Conservation (phyloP, 1,140 invertebrate species). For the Trichonephila clavata region DNA sequence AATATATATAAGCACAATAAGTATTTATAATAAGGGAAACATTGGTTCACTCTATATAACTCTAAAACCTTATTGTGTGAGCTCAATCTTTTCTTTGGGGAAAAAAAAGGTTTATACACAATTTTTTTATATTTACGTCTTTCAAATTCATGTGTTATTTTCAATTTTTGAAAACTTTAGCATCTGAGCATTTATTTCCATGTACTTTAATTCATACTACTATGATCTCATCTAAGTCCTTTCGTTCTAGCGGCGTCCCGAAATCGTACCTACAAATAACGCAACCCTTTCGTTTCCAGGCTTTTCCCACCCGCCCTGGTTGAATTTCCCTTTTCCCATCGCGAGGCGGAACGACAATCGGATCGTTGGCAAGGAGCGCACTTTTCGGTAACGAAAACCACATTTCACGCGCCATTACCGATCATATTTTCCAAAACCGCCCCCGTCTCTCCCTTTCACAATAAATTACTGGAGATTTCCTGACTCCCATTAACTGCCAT, state of each 20-base stretch:
- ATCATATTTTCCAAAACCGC: slow-evolving; percentile 48
- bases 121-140: no score
- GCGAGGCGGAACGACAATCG: neutral
- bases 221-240: neutral
- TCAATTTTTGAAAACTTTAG: no score
- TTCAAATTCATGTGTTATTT: no score
- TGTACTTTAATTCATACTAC: no score
- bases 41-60: no score
- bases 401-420: slow-evolving; percentile 70
- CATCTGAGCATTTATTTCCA: no score
- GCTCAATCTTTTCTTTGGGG: no score
- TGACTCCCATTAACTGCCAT: slow-evolving; percentile 68
- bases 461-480: slow-evolving; percentile 75
- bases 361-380: neutral
- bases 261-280: slow-evolving; percentile 23
- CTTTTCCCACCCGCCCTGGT: neutral
- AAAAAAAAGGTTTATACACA: no score
- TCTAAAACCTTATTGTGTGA: no score
- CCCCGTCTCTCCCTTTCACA: slow-evolving; percentile 25
- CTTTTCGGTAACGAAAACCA: slow-evolving; percentile 47
- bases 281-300: neutral
- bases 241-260: neutral
- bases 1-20: no score
- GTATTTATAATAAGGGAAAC: no score
- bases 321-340: neutral